Evolutionary conservation across 1,140 invertebrate species (phyloP).

Genomic region (Patella vulgata): DNA sequence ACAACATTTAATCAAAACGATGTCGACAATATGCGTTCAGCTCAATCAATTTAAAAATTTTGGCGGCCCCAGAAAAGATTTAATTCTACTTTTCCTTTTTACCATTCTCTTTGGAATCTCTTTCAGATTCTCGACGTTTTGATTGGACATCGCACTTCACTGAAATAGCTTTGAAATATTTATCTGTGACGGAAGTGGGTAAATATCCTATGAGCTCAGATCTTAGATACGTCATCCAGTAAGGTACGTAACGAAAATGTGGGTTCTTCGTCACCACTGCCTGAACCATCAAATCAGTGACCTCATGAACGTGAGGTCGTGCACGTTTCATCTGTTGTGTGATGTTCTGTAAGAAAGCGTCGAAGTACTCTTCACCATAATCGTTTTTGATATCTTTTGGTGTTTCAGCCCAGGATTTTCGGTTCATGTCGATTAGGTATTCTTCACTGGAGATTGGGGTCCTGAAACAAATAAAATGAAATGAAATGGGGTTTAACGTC

Average conservation of each 20-base stretch:
- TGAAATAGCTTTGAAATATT: constrained; percentile 35
- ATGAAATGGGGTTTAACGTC: too few species aligned
- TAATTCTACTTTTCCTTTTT: too few species aligned
- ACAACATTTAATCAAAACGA: too few species aligned
- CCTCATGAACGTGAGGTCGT: constrained; percentile 50
- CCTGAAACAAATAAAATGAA: constrained; percentile 28
- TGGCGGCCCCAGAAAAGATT: too few species aligned
- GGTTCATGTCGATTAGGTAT: constrained; percentile 47
- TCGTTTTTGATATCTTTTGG: constrained; percentile 55
- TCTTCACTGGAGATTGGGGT: constrained; percentile 54
- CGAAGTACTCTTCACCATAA: constrained; percentile 60
- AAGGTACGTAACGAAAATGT: constrained; percentile 51
- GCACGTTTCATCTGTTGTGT: constrained; percentile 48
- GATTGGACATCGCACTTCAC: constrained; percentile 7
- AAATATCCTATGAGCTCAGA: constrained; percentile 45
- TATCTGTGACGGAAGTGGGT: constrained; percentile 69
- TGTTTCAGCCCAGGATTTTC: constrained; percentile 59
- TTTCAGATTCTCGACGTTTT: constrained; percentile 7
- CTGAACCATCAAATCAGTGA: constrained; percentile 53
- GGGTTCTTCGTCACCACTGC: constrained; percentile 48
- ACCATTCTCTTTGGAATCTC: neutral
- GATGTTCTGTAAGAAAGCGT: constrained; percentile 51
- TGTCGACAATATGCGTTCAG: too few species aligned
- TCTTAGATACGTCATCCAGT: constrained; percentile 43
- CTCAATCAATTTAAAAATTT: too few species aligned